Base-by-base conservation (phyloP, 1,140 invertebrate species). In the Temnothorax longispinosus region DNA sequence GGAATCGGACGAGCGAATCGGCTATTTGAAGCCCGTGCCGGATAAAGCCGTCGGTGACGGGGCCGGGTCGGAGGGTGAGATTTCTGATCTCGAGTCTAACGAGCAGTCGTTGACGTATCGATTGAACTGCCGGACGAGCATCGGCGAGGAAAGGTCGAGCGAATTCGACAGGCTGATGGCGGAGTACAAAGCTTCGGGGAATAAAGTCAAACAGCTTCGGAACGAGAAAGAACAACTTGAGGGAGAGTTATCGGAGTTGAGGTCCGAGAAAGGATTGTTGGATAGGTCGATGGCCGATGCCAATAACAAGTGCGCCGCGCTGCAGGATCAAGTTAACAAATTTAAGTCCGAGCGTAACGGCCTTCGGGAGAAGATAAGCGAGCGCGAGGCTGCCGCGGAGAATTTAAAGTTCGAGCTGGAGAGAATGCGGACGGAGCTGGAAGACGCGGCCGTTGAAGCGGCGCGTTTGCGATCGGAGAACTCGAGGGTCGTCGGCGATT, bases 181-280 rank as follows among this genome's bases (percentile, higher is more conserved):
- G 54, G 56, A 78, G 62, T 62, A 78, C 41, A 52, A 77, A 60
- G 72, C 72, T 27, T 64, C 87, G n/a, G 64, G 82, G 18, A 32
- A 41, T 21, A 69, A 90, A 58, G 87, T 69, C 21, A 54, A 77
- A 50, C 35, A 71, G 32, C n/a, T 91, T 7, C 60, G 52, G n/a
- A 82, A 74, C 3, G 89, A 90, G n/a, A 92, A 78, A 64, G 54
- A 85, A 47, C 86, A 74, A 75, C 80, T 90, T 3, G 71, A 60
- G n/a, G 2, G 10, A 5, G 56, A 91, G 44, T 75, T 92, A 15
- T 62, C 58, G 35, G 62, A 64, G 47, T 38, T 64, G 52, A 77
- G 15, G 11, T n/a, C 54, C 3, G 60, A 87, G 10, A 88, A 80
- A 27, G 85, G 88, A 54, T 56, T 47, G 0, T 27, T 85, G 0